Conservation (phyloP, 2,113 vertebrate genomes). For the Oreochromis spilurus region DNA sequence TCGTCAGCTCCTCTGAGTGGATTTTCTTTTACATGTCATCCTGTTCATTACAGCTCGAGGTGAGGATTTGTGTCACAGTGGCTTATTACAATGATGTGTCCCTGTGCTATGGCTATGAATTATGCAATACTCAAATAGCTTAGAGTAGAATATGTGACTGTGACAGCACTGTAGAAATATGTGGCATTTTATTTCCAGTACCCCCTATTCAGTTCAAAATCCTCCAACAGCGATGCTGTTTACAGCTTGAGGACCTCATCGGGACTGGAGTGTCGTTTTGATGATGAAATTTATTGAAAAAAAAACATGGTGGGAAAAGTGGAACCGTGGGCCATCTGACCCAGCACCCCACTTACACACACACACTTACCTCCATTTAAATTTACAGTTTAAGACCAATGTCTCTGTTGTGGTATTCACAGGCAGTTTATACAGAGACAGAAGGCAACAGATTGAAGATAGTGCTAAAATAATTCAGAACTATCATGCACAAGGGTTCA, state of each 20-base stretch:
- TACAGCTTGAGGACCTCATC: neutral
- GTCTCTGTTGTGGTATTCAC: neutral
- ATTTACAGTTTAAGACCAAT: neutral
- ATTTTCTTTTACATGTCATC: constrained; percentile 15
- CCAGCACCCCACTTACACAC: neutral
- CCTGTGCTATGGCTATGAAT: constrained; percentile 46
- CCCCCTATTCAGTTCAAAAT: constrained; percentile 9
- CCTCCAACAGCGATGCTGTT: neutral
- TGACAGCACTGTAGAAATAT: constrained; percentile 27
- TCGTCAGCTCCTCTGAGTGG: neutral
- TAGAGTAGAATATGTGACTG: constrained; percentile 26
- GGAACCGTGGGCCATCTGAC: neutral
- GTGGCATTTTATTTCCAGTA: constrained; percentile 10
- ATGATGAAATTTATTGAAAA: neutral
- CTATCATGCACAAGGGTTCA: neutral
- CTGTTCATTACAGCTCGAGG: neutral
- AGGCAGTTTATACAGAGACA: neutral
- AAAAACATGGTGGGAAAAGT: neutral
- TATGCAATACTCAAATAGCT: constrained; percentile 51
- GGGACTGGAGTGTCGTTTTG: neutral
- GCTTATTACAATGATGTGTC: constrained; percentile 48
- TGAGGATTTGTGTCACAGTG: constrained; percentile 31
- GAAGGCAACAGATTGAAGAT: neutral
- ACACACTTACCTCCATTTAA: neutral
- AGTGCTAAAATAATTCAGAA: neutral